Evolutionary conservation across 2,113 vertebrate genomes (phyloP), one percentile per base, ranked within the genome.

Genomic region (Bagarius yarrelli): DNA sequence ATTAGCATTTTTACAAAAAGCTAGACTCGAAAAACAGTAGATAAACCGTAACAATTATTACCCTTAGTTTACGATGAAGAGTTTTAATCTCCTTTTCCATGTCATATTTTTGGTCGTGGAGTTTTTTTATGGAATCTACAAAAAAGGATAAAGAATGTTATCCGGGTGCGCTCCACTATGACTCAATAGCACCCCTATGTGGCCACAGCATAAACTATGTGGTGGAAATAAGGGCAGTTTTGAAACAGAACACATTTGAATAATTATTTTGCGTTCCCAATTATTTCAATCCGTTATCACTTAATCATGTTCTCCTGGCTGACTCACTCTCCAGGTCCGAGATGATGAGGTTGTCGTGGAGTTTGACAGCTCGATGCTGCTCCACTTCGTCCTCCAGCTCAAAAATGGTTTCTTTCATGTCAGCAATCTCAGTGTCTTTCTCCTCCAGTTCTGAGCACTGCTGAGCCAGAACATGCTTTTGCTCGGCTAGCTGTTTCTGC

Each of bases 401-500:
- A 79, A 95, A 96, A 85, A 96, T 95, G 1, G 94, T 95, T 87
- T 96, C 95, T 75, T 96, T 96, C 95, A 96, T 95, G 86, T 95
- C 94, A 2, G 92, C 93, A 70, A 94, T 91, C 82, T 96, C 94
- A 0, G 94, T 94, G 77, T 96, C 94, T 64, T 94, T 95, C 50
- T 95, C 94, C 66, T 96, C 94, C 21, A 95, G 82, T 1, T 95
- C 94, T 12, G 92, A 69, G 8, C 94, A 91, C 83, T 95, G 85
- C 72, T 95, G 95, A 69, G 94, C 94, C 70, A 95, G 87, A n/a
- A 90, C 91, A 69, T 92, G 59, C 73, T 94, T 94, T 83, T 95
- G 92, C 76, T 95, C 94, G 1, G 92, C 90, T 79, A 95, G 91
- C 86, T 95, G 94, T 69, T 94, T 93, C 87, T 96, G 94, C 67